These are phyloP conservation scores for Psephotus haematonotus DNA, from an alignment of 2,113 vertebrate species.

Conservation along the genomic window DNA sequence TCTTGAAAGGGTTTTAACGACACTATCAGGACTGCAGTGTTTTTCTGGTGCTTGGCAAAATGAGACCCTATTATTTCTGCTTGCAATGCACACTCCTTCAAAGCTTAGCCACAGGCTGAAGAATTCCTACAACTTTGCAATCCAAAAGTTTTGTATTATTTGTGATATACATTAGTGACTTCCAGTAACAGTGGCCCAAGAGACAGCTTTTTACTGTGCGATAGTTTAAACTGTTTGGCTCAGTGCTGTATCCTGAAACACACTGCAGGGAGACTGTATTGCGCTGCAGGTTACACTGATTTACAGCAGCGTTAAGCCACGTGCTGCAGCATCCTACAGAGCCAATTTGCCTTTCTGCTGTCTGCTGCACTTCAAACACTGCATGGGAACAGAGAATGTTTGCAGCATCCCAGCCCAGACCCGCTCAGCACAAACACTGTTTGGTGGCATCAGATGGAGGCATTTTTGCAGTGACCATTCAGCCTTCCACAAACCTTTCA, in stretches of 20 bases:
- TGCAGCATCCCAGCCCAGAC: not conserved
- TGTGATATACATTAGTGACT: conserved; percentile 59
- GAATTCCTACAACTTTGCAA: not conserved
- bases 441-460: not conserved
- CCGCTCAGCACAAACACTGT: not conserved
- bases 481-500: not conserved
- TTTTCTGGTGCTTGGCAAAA: conserved; percentile 44
- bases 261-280: conserved; percentile 17
- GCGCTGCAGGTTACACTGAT: conserved; percentile 39
- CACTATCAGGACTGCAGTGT: not conserved
- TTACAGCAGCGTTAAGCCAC: conserved; percentile 23
- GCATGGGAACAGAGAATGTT: not conserved
- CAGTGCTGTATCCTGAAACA: not conserved
- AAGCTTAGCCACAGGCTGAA: not conserved
- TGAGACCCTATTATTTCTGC: conserved; percentile 10
- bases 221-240: conserved; percentile 47
- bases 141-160: conserved; percentile 39
- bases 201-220: conserved; percentile 39
- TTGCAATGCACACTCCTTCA: conserved; percentile 1
- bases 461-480: not conserved
- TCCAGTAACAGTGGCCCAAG: conserved; percentile 52
- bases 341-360: not conserved
- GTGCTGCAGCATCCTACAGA: conserved; percentile 15
- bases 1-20: conserved; percentile 51
- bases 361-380: not conserved